Base-by-base conservation (phyloP, 2,888 invertebrate species). In the Oconnorella tubifera region DNA sequence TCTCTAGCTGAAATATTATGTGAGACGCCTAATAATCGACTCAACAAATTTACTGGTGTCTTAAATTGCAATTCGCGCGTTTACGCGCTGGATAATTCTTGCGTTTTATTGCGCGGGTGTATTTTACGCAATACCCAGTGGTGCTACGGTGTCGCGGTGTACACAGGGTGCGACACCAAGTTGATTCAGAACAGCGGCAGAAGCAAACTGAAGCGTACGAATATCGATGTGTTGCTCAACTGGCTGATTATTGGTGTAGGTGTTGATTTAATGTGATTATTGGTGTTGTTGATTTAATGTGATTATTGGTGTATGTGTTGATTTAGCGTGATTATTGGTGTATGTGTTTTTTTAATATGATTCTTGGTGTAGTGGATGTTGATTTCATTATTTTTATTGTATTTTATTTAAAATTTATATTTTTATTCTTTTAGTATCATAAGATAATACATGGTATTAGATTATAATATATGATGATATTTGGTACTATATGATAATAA, bases 181-280 rank as follows among this genome's bases (percentile, higher is more conserved):
- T 87, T 99, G 68, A 99, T 99, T 98, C 97, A 97, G 87, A 99
- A 99, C 86, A 94, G 94, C 78, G 99, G 99, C 76, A 96, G 97
- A 85, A 93, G 96, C 75, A 94, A 92, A 85, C 97, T 99, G 85
- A 99, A 99, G 84, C 89, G 98, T 84, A 99, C 99, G 77, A 94
- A 93, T 84, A 95, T 99, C 83, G 99, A 99, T 87, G 89, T 96
- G 84, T 88, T 99, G 83, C 89, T 99, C 84, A 99, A 99, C 87
- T 90, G 95, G 85, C 90, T 99, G 83, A 99, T 99, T 83, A 91
- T 99, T 86, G 98, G 98, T 84, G 95, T 94, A 83, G 88, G 89
- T 84, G 19, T 14, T 2, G n/a, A n/a, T n/a, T n/a, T n/a, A n/a
- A n/a, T n/a, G n/a, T n/a, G n/a, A n/a, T n/a, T n/a, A n/a, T n/a